Evolutionary conservation across 2,888 invertebrate species (phyloP), one percentile per base, ranked within the genome.

Genomic region (Euproctis similis): DNA sequence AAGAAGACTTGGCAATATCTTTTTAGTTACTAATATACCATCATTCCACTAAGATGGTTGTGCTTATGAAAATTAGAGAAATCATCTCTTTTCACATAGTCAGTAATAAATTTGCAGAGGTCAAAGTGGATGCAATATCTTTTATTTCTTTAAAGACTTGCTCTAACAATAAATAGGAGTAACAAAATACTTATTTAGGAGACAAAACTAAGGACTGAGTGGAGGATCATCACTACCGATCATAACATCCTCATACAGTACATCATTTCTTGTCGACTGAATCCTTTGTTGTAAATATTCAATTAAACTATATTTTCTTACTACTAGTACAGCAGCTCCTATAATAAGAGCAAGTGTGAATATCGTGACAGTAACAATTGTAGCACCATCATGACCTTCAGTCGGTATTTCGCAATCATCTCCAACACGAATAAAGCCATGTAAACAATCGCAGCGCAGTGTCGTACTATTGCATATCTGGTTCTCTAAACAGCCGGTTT

Each of bases 191-290:
- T n/a, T 42, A 53, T 43, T 53, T 27, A 32, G n/a, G n/a, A 34
- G 14, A 21, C 34, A 45, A 42, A 46, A 38, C 49, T 74, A 85
- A 17, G 80, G 85, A 39, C 74, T 76, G 26, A 85, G 64, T 0
- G 85, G 85, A 0, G 85, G 85, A 42, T 85, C 85, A 30, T 85
- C 85, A 31, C 84, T 81, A 2, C 85, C 85, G 22, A 85, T 85
- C 85, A 85, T 85, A n/a, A 86, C 85, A 48, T 86, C 85, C 49
- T 86, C 85, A 18, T 85, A 86, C 68, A 80, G 77, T 1, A 80
- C 63, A 52, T 84, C 74, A 40, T 73, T 73, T 42, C 81, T 66
- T 37, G 77, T 64, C 8, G 57, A 45, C 34, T 72, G 70, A 23
- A 85, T 73, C 41, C 70, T 81, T 40, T 81, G 73, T 14, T 68